A percentile compares a stretch with the other conserved stretches of the same genome.
phyloP scores from a whole-genome alignment of 2,888 invertebrate species.

The Orthosia incerta region DNA sequence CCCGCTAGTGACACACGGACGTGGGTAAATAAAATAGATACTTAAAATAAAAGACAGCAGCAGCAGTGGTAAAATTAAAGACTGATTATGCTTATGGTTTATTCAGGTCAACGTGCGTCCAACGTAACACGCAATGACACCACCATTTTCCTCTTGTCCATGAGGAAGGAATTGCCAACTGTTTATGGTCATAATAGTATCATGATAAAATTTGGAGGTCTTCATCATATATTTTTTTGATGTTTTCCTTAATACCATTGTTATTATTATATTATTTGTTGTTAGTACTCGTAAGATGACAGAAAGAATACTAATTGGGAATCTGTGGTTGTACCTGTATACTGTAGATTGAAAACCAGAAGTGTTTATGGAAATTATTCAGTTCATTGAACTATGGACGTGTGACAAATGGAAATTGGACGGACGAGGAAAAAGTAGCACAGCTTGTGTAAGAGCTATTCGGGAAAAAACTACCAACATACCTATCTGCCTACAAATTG shows the following conservation, averaged over 20 bases:
- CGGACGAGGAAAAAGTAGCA: constrained; percentile 11
- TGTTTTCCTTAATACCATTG: constrained; percentile 50
- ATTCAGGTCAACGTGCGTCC: background rate
- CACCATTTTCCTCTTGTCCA: constrained; percentile 38
- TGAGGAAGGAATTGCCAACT: constrained; percentile 53
- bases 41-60: too few species aligned
- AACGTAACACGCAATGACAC: background rate
- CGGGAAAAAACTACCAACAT: background rate
- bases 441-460: background rate
- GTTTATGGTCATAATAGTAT: constrained; percentile 35
- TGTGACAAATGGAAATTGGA: constrained; percentile 2
- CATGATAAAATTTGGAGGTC: constrained; percentile 43
- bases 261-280: constrained; percentile 23
- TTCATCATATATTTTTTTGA: constrained; percentile 17
- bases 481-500: background rate
- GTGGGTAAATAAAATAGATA: too few species aligned
- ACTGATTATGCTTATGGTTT: too few species aligned
- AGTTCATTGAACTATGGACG: constrained; percentile 50
- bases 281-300: background rate
- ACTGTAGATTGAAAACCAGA: background rate
- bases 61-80: too few species aligned
- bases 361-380: constrained; percentile 30
- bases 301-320: constrained; percentile 47
- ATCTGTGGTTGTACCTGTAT: constrained; percentile 21
- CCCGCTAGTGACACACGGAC: too few species aligned